Evolutionary conservation across 2,797 vertebrate genomes (phyloP), one percentile per base, ranked within the genome.

Genomic region (Xerus rutilus): DNA sequence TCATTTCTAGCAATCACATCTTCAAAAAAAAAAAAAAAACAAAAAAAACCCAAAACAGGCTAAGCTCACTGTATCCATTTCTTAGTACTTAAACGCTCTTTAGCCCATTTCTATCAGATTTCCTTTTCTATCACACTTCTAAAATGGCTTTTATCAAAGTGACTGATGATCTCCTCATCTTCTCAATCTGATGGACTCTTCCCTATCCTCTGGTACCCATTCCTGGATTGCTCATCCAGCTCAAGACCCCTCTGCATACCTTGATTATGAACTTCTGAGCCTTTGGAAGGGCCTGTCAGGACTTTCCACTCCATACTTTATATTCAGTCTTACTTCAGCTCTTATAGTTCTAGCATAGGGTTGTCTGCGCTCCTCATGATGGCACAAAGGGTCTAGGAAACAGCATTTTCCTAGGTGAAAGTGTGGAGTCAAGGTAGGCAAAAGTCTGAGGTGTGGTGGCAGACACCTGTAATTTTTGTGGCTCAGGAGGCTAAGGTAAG

Each of bases 81-180:
- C 90, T 5, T 12, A 32, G 45, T 89, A 79, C 25, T 91, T 47
- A 67, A 81, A 93, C 39, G 89, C 32, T 70, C 49, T 83, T 83
- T 69, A 69, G 20, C 14, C 13, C 73, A 52, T 93, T 93, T 82
- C 57, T 39, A 25, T 77, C 79, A 73, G 32, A 95, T 86, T 90
- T 92, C 76, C 45, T 28, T 95, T 96, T 70, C n/a, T 79, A 14
- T 89, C 28, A 65, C 30, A 82, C 35, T 49, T 90, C 57, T 77
- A 86, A 84, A 92, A 77, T 59, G 77, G 18, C 59, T 87, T 89
- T 89, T 35, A 83, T 93, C 73, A 73, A 82, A 89, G 28, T 87
- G 47, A 82, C 74, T 49, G 76, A 76, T 49, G 57, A 64, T 17
- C 32, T 57, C 57, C 35, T 78, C 52, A 82, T 78, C 39, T 83